Evolutionary conservation across 2,888 invertebrate species (phyloP).

Genomic region (Meiosimyza platycephala): DNA sequence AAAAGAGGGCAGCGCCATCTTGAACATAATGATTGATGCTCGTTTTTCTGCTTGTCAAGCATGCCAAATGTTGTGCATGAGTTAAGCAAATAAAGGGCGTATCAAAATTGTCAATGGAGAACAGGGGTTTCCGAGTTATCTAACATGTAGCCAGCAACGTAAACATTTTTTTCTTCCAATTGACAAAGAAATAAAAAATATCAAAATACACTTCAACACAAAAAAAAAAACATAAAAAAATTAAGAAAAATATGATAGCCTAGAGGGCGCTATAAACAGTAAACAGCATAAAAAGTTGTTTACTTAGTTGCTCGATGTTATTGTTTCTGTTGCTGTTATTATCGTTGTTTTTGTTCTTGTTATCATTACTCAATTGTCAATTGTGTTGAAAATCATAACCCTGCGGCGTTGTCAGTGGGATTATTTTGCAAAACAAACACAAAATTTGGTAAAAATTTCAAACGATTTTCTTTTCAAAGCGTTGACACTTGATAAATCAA

Average conservation of each 20-base stretch:
- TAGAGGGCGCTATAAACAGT: no score
- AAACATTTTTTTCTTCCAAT: no score
- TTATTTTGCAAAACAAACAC: not conserved
- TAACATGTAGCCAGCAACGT: not conserved
- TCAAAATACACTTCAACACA: no score
- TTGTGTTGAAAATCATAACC: not conserved
- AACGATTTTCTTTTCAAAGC: conserved; percentile 47
- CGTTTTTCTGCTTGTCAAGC: conserved; percentile 10
- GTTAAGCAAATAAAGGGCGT: no score
- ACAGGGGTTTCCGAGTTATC: no score
- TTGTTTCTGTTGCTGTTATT: not conserved
- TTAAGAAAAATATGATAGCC: no score
- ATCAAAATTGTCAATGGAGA: no score
- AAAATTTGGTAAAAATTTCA: not conserved
- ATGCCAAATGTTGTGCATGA: conserved; percentile 4
- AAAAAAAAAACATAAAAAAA: no score
- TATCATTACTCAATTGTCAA: conserved; percentile 12
- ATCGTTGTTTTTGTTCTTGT: not conserved
- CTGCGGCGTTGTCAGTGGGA: not conserved
- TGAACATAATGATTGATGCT: conserved; percentile 18
- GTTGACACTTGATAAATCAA: conserved; percentile 60
- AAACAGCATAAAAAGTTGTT: no score
- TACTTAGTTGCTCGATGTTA: not conserved
- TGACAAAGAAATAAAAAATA: no score
- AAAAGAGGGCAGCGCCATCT: not conserved